Evolutionary conservation across 2,797 vertebrate species (phyloP).

Genomic region (Gymnocypris eckloni): DNA sequence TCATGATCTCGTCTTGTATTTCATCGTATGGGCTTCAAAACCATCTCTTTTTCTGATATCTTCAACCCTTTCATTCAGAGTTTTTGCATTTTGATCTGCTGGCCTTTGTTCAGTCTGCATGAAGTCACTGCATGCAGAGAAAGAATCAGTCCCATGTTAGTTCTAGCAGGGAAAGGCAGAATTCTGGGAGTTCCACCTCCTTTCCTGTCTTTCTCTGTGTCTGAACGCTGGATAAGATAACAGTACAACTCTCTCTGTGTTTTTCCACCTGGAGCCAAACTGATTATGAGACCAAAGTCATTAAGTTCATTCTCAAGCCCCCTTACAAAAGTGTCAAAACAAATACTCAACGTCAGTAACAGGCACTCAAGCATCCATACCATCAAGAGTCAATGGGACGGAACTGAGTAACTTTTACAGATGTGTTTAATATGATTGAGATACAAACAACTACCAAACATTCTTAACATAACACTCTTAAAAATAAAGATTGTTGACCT

Average conservation of each 20-base stretch:
- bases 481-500: background rate
- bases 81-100: slow-evolving; percentile 50
- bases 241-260: slow-evolving; percentile 49
- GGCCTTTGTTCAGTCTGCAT: slow-evolving; percentile 69
- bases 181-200: slow-evolving; percentile 51
- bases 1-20: slow-evolving; percentile 12
- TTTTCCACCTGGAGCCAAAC: slow-evolving; percentile 59
- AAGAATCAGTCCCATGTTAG: slow-evolving; percentile 64
- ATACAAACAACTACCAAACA: background rate
- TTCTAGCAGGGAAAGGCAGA: slow-evolving; percentile 61
- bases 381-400: slow-evolving; percentile 36
- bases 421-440: background rate
- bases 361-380: slow-evolving; percentile 29
- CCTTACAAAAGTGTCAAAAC: background rate
- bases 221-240: slow-evolving; percentile 46
- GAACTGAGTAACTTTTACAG: slow-evolving; percentile 42
- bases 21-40: background rate
- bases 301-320: background rate
- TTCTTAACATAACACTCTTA: background rate
- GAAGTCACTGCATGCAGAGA: slow-evolving; percentile 68
- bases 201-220: slow-evolving; percentile 53
- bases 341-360: background rate
- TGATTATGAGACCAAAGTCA: slow-evolving; percentile 62
- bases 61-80: slow-evolving; percentile 19
- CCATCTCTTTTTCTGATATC: slow-evolving; percentile 23